Evolutionary conservation across 2,797 vertebrate genomes (phyloP), one percentile per base, ranked within the genome.

Genomic region (Paratrypauchen microcephalus): DNA sequence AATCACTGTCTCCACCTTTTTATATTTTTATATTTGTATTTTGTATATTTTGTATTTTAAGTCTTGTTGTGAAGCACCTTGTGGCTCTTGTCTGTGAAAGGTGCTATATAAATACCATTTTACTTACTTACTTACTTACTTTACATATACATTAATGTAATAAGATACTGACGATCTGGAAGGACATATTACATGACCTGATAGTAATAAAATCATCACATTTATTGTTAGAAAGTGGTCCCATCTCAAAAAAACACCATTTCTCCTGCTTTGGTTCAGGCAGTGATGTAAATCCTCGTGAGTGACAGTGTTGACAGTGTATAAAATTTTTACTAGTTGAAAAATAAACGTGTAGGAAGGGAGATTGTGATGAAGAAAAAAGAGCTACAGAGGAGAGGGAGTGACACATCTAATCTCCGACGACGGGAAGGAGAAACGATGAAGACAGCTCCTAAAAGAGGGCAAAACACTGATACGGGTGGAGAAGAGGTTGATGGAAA

Each of bases 291-390:
- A 68, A 75, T 65, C 69, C 73, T 75, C 28, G 69, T 81, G 77
- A 84, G 73, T 82, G 80, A 77, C 75, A 80, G 68, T 71, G 76
- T 75, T 83, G 85, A 84, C 81, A 70, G 71, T 69, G 70, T 74
- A 60, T 83, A 64, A 82, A 68, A 83, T 74, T 63, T 79, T 47
- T 21, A 30, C 47, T 39, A 36, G 48, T 26, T n/a, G 41, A 63
- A 54, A 57, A 79, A 77, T 76, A 81, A 80, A 58, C 77, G 68
- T 61, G 68, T 66, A 62, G 57, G 79, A 74, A 72, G 56, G 60
- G 57, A 60, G 69, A 74, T 54, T n/a, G 64, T 63, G 78, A 78
- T 66, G 70, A 74, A 73, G 65, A 65, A 56, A 71, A 75, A 80
- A 62, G 45, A 50, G 68, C 63, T 60, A 55, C 6, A 0, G 26